Evolutionary conservation across 2,888 invertebrate genomes (phyloP).

Genomic region (Rhogogaster chlorosoma): DNA sequence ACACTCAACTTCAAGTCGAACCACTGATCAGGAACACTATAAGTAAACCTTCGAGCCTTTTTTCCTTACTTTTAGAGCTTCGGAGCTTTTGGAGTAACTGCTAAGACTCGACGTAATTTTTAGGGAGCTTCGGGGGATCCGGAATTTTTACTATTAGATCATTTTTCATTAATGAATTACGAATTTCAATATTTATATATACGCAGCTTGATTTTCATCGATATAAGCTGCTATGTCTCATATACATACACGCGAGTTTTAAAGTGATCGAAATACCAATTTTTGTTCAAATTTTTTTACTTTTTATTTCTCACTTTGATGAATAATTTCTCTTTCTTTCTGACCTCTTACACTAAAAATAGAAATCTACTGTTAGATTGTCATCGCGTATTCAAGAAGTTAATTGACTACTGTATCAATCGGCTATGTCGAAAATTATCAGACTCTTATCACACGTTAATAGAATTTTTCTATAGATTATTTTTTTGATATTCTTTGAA

Average conservation of each 20-base stretch:
- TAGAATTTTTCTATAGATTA: neutral
- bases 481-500: neutral
- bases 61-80: neutral
- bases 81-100: neutral
- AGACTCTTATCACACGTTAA: neutral
- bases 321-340: neutral
- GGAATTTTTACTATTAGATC: neutral
- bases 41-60: neutral
- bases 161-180: neutral
- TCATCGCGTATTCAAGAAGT: neutral
- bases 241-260: neutral
- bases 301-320: neutral
- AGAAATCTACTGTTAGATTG: neutral
- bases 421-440: neutral
- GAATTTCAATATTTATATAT: neutral
- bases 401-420: neutral
- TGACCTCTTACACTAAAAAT: neutral
- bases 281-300: neutral
- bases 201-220: neutral
- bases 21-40: neutral
- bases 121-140: neutral
- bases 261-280: neutral
- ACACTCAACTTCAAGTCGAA: slow-evolving; percentile 28
- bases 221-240: neutral
- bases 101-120: neutral